These are phyloP conservation scores for Cynocephalus volans DNA, from an alignment of 2,113 vertebrate genomes.

Conservation along the genomic window DNA sequence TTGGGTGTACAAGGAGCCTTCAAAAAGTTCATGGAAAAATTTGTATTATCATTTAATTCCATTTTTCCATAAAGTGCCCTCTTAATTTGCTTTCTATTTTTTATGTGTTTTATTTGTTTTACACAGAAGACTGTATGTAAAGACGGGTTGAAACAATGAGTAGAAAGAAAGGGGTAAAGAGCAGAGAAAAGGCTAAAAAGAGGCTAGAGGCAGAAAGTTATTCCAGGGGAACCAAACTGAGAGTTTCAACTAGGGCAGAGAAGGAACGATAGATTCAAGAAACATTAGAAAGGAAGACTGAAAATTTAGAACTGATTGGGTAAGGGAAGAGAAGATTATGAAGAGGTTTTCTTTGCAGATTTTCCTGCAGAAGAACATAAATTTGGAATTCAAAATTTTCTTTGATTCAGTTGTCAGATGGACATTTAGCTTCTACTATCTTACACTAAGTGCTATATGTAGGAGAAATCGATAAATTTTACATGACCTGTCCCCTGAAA, in stretches of 20 bases:
- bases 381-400: conserved; percentile 10
- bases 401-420: conserved; percentile 26
- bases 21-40: too few species aligned
- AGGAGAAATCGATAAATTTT: not conserved
- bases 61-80: too few species aligned
- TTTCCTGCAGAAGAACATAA: conserved; percentile 4
- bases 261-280: not conserved
- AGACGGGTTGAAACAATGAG: not conserved
- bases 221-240: not conserved
- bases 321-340: not conserved
- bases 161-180: not conserved
- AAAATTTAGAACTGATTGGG: not conserved
- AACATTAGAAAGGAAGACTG: not conserved
- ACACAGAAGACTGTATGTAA: not conserved
- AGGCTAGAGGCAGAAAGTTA: not conserved
- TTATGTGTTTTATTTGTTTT: not conserved
- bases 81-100: not conserved
- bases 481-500: not conserved
- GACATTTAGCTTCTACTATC: not conserved
- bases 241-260: not conserved
- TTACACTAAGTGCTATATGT: not conserved
- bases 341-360: not conserved
- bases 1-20: not conserved
- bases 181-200: not conserved
- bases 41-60: too few species aligned